Conservation (phyloP, 2,113 vertebrate genomes). For the Glaucidium brasilianum region DNA sequence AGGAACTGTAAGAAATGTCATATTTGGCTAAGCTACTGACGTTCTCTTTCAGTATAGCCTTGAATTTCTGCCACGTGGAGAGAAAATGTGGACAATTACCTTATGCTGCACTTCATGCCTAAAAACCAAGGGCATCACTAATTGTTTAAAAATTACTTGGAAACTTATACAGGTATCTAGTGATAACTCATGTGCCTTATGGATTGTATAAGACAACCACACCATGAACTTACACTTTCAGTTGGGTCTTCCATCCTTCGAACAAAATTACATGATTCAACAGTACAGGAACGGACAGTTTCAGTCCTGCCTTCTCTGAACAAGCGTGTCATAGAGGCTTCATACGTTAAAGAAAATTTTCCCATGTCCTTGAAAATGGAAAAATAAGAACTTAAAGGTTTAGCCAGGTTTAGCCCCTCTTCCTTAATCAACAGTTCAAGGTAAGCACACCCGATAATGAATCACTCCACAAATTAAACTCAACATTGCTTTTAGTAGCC, state of each 20-base stretch:
- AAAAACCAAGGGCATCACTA: neutral
- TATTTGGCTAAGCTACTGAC: neutral
- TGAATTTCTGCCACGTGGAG: neutral
- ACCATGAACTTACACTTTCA: constrained; percentile 73
- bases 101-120: neutral
- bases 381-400: neutral
- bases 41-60: neutral
- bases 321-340: constrained; percentile 97
- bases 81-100: neutral
- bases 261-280: constrained; percentile 86
- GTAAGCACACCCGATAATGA: neutral
- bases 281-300: constrained; percentile 92
- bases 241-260: constrained; percentile 80
- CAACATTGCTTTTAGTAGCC: neutral
- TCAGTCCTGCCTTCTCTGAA: constrained; percentile 96
- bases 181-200: neutral
- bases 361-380: constrained; percentile 85
- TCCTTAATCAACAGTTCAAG: neutral
- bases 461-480: neutral
- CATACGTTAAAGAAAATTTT: constrained; percentile 94
- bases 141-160: neutral
- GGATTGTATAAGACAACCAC: neutral
- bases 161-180: fast-evolving
- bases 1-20: neutral
- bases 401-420: neutral